These are phyloP conservation scores for Panthera tigris DNA, from an alignment of 2,113 vertebrate species.

Conservation along the genomic window DNA sequence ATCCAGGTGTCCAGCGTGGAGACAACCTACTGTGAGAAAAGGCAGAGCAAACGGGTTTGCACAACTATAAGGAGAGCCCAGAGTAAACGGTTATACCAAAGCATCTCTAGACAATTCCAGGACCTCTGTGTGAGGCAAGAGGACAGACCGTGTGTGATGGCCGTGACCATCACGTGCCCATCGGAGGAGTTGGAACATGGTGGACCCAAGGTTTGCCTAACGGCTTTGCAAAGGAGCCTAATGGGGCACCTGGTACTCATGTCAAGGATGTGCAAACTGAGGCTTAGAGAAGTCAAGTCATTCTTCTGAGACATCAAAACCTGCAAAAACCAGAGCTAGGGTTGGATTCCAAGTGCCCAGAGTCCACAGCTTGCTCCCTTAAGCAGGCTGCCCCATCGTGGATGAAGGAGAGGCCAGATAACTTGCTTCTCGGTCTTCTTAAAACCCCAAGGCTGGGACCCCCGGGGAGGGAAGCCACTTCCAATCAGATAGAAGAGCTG, in stretches of 20 bases:
- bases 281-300: not conserved
- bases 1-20: not conserved
- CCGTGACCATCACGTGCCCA: not conserved
- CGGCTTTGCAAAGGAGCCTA: not conserved
- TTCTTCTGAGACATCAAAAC: not conserved
- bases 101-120: not conserved
- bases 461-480: not conserved
- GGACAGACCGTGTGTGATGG: too few species aligned
- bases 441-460: not conserved
- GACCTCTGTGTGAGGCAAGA: not conserved
- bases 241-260: not conserved
- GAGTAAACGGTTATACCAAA: not conserved
- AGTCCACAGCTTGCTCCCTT: not conserved
- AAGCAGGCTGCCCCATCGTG: not conserved
- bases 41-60: not conserved
- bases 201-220: accelerated
- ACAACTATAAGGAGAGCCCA: not conserved
- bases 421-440: not conserved
- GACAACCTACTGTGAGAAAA: not conserved
- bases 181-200: accelerated
- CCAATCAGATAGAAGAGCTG: constrained; percentile 34
- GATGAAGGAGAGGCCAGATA: not conserved
- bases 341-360: not conserved
- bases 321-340: not conserved
- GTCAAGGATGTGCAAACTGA: not conserved